Evolutionary conservation across 2,888 invertebrate genomes (phyloP).

Genomic region (Panopea generosa): DNA sequence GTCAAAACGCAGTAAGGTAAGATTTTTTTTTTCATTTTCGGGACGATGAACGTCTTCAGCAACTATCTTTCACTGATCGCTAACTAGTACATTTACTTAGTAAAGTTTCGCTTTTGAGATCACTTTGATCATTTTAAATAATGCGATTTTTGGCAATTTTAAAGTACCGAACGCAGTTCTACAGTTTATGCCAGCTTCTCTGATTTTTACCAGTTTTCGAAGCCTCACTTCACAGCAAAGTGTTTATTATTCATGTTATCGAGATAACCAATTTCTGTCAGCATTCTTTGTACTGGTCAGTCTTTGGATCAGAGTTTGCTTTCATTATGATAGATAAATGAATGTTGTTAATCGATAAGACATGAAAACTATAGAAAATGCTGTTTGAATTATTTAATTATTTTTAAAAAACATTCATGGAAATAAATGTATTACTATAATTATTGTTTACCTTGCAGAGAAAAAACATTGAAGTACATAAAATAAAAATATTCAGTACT

Average conservation of each 20-base stretch:
- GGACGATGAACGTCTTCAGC: too few relatives aligned
- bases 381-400: background rate
- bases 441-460: background rate
- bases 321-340: slow-evolving; percentile 1
- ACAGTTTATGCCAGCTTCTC: slow-evolving; percentile 1
- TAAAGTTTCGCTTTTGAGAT: too few relatives aligned
- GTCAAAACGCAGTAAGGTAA: too few relatives aligned
- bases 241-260: background rate
- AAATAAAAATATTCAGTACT: slow-evolving; percentile 1
- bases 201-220: background rate
- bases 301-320: background rate
- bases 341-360: background rate
- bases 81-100: too few relatives aligned
- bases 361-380: slow-evolving; percentile 1
- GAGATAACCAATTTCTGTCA: background rate
- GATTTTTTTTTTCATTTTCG: too few relatives aligned
- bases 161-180: too few relatives aligned
- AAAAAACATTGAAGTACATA: slow-evolving; percentile 1
- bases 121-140: too few relatives aligned
- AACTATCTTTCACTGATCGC: too few relatives aligned
- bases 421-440: background rate
- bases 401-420: background rate
- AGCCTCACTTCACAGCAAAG: background rate
- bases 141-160: too few relatives aligned
- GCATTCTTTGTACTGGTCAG: background rate